Percentiles rank a stretch among this genome's conserved stretches.
Conservation (phyloP, 2,113 vertebrate genomes). For the Apistogramma diplotaenia region DNA sequence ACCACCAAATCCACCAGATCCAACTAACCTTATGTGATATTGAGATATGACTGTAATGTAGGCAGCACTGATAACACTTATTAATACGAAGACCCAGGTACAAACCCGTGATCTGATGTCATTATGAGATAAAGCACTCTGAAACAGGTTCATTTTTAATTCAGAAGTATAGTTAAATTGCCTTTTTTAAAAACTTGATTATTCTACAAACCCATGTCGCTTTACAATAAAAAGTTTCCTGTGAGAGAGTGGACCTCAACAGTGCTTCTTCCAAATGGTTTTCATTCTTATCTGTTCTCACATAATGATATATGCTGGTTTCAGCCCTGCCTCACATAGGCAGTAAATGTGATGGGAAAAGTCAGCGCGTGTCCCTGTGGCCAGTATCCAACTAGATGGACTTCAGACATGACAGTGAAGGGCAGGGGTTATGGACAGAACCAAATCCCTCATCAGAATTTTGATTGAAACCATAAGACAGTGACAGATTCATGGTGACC, state of each 20-base stretch:
- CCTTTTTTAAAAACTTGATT: not conserved
- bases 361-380: conserved; percentile 12
- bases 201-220: not conserved
- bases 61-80: conserved; percentile 3
- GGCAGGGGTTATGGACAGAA: conserved; percentile 51
- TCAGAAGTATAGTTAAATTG: not conserved
- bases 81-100: not conserved
- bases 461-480: conserved; percentile 69
- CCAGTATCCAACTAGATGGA: conserved; percentile 24
- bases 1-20: not conserved
- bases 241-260: not conserved
- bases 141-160: not conserved
- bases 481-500: conserved; percentile 62
- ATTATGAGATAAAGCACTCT: not conserved
- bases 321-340: not conserved
- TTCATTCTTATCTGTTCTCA: not conserved
- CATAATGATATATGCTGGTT: not conserved
- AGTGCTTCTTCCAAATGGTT: not conserved
- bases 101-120: conserved; percentile 3
- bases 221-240: not conserved
- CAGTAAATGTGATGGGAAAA: conserved; percentile 21
- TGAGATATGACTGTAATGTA: conserved; percentile 3
- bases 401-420: conserved; percentile 56
- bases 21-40: not conserved
- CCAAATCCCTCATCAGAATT: conserved; percentile 65